Evolutionary conservation across 2,888 invertebrate species (phyloP).

Genomic region (Deladenus siricidicola): DNA sequence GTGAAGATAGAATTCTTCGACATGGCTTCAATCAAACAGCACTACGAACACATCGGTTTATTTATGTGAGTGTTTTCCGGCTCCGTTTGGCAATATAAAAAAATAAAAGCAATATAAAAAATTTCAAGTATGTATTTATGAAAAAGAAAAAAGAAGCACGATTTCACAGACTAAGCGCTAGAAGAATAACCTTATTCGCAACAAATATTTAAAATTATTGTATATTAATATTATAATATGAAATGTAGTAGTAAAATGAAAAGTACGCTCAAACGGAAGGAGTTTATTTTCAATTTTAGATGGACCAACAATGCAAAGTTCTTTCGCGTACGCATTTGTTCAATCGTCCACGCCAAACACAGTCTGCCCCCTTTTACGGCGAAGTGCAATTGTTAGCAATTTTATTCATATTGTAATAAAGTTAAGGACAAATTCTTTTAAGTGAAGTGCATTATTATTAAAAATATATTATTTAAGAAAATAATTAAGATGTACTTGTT

Average conservation of each 20-base stretch:
- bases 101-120: too few species aligned
- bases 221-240: too few species aligned
- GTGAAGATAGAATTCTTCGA: slow-evolving; percentile 46
- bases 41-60: slow-evolving; percentile 48
- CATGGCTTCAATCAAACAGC: slow-evolving; percentile 51
- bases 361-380: slow-evolving; percentile 34
- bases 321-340: slow-evolving; percentile 45
- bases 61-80: slow-evolving; percentile 25
- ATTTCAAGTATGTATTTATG: not conserved
- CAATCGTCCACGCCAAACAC: slow-evolving; percentile 37
- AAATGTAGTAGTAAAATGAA: too few species aligned
- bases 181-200: too few species aligned
- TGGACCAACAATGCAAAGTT: slow-evolving; percentile 27
- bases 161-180: not conserved
- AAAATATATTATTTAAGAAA: too few species aligned
- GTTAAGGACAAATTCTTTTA: too few species aligned
- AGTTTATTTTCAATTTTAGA: too few species aligned
- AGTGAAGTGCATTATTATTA: too few species aligned
- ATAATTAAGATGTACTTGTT: slow-evolving; percentile 14
- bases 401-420: not conserved
- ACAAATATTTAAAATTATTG: too few species aligned
- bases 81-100: too few species aligned
- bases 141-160: slow-evolving; percentile 6
- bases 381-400: slow-evolving; percentile 30
- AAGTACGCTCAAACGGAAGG: too few species aligned